phyloP scores from a whole-genome alignment of 2,113 vertebrate genomes.

The Amphilophus citrinellus region DNA sequence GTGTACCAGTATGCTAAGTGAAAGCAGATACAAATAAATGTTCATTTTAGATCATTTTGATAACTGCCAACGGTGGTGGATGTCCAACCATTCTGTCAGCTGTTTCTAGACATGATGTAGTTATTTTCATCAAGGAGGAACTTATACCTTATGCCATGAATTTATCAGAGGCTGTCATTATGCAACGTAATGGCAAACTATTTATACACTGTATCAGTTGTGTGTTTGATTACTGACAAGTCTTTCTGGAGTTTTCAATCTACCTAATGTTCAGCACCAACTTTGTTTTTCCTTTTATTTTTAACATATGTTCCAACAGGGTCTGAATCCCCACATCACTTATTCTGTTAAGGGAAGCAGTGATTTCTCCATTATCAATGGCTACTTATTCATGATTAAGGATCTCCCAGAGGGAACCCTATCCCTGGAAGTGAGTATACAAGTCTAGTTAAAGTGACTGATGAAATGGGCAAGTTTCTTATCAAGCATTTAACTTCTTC shows the following conservation, averaged over 20 bases:
- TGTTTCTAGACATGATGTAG: neutral
- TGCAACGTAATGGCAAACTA: neutral
- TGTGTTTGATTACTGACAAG: neutral
- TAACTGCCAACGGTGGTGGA: neutral
- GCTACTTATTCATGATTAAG: slow-evolving; percentile 77
- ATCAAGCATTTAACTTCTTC: neutral
- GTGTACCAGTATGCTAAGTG: neutral
- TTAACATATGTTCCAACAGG: slow-evolving; percentile 68
- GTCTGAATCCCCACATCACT: slow-evolving; percentile 81
- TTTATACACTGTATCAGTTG: neutral
- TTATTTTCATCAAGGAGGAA: neutral
- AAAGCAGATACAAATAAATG: neutral
- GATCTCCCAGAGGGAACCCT: slow-evolving; percentile 22
- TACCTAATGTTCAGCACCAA: neutral
- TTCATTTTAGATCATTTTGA: neutral
- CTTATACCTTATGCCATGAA: neutral
- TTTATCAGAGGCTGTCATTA: neutral
- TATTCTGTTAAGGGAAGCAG: slow-evolving; percentile 77
- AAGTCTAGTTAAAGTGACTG: neutral
- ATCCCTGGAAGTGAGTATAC: slow-evolving; percentile 64
- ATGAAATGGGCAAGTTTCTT: neutral
- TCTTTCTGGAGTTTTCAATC: neutral
- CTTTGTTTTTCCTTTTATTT: neutral
- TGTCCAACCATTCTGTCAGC: neutral
- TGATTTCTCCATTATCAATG: slow-evolving; percentile 70